A percentile compares a stretch with the other conserved stretches of the same genome.
Conservation (phyloP, 2,113 vertebrate species). For the Hemichromis elongatus region DNA sequence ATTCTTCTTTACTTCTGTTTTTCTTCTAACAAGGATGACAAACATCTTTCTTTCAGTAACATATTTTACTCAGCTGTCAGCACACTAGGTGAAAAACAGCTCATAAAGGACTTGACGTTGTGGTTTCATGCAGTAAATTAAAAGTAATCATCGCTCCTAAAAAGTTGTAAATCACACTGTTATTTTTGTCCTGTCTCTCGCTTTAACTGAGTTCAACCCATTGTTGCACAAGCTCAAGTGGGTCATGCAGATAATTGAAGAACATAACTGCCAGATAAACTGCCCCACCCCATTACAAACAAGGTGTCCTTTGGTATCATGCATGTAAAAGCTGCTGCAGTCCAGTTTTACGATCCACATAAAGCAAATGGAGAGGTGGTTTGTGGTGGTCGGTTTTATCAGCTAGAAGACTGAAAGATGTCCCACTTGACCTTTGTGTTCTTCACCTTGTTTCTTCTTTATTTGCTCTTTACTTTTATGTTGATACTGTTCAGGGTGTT, state of each 20-base stretch:
- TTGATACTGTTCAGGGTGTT: background rate
- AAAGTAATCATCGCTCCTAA: background rate
- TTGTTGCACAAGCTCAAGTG: background rate
- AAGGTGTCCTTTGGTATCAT: background rate
- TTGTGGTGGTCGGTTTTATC: background rate
- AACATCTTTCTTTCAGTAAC: background rate
- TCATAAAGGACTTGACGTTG: accelerated
- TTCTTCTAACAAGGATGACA: background rate
- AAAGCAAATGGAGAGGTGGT: background rate
- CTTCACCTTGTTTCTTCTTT: background rate
- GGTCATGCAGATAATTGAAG: background rate
- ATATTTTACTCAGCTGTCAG: background rate
- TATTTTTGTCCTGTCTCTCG: background rate
- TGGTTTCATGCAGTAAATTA: background rate
- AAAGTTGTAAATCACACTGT: background rate
- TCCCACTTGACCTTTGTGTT: background rate
- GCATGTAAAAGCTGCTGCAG: background rate
- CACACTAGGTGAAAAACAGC: background rate
- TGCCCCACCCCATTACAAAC: background rate
- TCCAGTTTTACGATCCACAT: background rate
- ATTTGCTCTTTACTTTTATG: background rate
- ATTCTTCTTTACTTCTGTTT: background rate
- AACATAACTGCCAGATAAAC: background rate
- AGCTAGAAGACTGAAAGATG: background rate
- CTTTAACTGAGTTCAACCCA: background rate